These are phyloP conservation scores for Microtus oregoni DNA, from an alignment of 2,113 vertebrate genomes.

Conservation along the genomic window DNA sequence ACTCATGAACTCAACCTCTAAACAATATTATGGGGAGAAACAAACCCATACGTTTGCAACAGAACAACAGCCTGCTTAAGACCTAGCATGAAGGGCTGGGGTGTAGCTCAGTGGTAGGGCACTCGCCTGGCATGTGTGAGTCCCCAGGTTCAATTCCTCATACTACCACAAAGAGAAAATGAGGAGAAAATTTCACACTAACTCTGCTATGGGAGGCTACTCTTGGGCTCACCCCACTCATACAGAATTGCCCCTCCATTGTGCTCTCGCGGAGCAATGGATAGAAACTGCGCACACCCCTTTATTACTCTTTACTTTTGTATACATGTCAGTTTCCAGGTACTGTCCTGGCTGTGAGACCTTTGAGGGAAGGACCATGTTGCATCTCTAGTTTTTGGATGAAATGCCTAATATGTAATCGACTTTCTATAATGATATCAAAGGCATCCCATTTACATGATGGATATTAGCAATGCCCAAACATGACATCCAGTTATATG, in stretches of 20 bases:
- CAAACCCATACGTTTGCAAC: not conserved
- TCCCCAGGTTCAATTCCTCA: not conserved
- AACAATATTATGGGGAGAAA: not conserved
- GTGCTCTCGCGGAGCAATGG: not conserved
- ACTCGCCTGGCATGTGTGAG: not conserved
- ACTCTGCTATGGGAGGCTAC: not conserved
- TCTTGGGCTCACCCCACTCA: not conserved
- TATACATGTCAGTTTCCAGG: not conserved
- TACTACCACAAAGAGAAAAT: not conserved
- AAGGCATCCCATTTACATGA: not conserved
- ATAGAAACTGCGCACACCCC: not conserved
- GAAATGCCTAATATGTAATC: not conserved
- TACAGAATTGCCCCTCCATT: not conserved
- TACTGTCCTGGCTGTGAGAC: not conserved
- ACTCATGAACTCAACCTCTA: slow-evolving; percentile 14
- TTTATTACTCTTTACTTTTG: not conserved
- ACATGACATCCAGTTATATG: not conserved
- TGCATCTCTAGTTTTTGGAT: not conserved
- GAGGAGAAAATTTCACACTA: not conserved
- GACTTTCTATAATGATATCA: not conserved
- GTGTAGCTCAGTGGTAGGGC: not conserved
- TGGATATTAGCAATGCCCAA: not conserved
- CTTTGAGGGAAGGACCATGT: not conserved
- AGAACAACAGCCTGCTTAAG: not conserved
- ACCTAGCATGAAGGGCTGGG: not conserved